Evolutionary conservation across 2,797 vertebrate species (phyloP).

Genomic region (Uromys caudimaculatus): DNA sequence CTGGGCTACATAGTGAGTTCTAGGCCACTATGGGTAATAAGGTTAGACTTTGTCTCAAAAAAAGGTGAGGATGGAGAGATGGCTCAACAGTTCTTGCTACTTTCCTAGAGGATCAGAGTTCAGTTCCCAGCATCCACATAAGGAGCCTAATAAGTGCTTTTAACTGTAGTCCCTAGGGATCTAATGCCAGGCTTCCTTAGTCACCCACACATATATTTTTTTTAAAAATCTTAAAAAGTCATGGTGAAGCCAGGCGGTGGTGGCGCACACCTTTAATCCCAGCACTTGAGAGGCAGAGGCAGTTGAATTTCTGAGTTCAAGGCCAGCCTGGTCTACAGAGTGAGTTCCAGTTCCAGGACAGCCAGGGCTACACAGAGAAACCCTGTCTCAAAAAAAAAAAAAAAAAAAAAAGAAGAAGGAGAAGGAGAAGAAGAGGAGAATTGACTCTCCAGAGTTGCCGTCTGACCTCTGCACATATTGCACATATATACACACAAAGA

Average conservation of each 20-base stretch:
- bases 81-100: background rate
- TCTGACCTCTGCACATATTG: background rate
- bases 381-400: too few species aligned
- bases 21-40: background rate
- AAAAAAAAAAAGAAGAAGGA: too few species aligned
- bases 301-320: background rate
- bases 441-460: background rate
- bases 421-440: too few species aligned
- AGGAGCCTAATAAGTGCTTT: background rate
- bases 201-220: background rate
- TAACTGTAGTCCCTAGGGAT: background rate
- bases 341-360: background rate
- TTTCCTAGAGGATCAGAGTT: background rate
- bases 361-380: background rate
- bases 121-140: background rate
- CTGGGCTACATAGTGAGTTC: background rate
- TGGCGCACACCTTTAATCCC: background rate
- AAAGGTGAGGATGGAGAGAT: background rate
- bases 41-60: background rate
- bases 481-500: background rate
- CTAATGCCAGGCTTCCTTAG: background rate
- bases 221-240: background rate
- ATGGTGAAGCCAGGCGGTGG: background rate
- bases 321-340: background rate
- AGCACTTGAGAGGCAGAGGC: background rate